Conservation (phyloP, 2,113 vertebrate genomes). For the Lasiurus cinereus region DNA sequence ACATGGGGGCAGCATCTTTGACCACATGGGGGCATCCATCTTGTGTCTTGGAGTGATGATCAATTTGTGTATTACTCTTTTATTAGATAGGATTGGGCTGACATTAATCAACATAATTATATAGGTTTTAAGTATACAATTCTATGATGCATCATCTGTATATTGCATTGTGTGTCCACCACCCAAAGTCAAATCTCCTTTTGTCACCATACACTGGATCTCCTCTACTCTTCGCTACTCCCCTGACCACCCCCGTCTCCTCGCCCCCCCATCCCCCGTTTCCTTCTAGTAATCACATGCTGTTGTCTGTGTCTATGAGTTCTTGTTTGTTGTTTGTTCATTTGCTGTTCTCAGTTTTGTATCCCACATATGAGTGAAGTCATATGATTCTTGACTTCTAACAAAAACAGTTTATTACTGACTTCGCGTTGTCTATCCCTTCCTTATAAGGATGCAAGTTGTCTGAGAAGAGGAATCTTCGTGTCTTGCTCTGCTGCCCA, state of each 20-base stretch:
- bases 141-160: too few species aligned
- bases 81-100: too few species aligned
- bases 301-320: not conserved
- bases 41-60: too few species aligned
- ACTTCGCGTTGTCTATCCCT: not conserved
- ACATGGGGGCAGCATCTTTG: too few species aligned
- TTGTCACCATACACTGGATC: too few species aligned
- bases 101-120: too few species aligned
- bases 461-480: not conserved
- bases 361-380: not conserved
- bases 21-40: too few species aligned
- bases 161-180: not conserved
- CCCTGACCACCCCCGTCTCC: not conserved
- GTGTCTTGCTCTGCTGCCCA: not conserved
- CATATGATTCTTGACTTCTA: not conserved
- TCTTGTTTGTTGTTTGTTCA: not conserved
- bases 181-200: not conserved
- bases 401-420: not conserved
- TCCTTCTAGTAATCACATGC: not conserved
- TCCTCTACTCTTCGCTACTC: not conserved
- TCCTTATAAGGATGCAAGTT: not conserved
- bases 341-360: not conserved
- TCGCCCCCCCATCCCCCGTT: fast-evolving
- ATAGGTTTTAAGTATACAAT: too few species aligned
- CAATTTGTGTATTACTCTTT: too few species aligned